A percentile compares a stretch with the other conserved stretches of the same genome.
These are phyloP conservation scores for Hycleus cichorii DNA, from an alignment of 1,140 invertebrate genomes.

Conservation along the genomic window DNA sequence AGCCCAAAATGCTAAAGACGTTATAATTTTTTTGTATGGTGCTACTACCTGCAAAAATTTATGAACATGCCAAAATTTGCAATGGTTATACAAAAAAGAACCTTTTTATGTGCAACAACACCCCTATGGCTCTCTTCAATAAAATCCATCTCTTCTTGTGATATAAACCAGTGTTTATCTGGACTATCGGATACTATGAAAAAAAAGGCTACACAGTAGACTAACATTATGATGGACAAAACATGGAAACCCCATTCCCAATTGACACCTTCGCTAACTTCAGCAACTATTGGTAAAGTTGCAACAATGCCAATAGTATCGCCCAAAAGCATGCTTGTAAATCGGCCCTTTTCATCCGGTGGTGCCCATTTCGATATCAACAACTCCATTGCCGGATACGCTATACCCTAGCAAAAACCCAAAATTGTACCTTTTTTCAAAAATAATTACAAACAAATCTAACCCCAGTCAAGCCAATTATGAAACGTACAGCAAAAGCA, in stretches of 20 bases:
- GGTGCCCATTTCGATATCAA: slow-evolving; percentile 68
- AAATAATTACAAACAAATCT: not conserved
- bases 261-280: slow-evolving; percentile 46
- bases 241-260: slow-evolving; percentile 65
- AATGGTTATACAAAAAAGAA: not conserved
- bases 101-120: slow-evolving; percentile 43
- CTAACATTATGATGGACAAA: slow-evolving; percentile 66
- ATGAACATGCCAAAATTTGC: not conserved
- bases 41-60: slow-evolving; percentile 38
- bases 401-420: slow-evolving; percentile 48
- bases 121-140: slow-evolving; percentile 28
- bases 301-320: slow-evolving; percentile 70
- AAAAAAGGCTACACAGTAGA: slow-evolving; percentile 59
- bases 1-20: slow-evolving; percentile 61
- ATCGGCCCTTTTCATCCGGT: slow-evolving; percentile 69
- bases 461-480: not conserved
- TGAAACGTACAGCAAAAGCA: not conserved
- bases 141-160: not conserved
- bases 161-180: not conserved
- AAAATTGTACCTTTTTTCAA: not conserved
- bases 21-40: slow-evolving; percentile 51
- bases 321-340: slow-evolving; percentile 64
- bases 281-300: slow-evolving; percentile 60
- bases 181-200: slow-evolving; percentile 48
- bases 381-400: slow-evolving; percentile 64